A percentile compares a stretch with the other conserved stretches of the same genome.
phyloP scores from a whole-genome alignment of 2,797 vertebrate genomes.

The Triplophysa bombifrons region DNA sequence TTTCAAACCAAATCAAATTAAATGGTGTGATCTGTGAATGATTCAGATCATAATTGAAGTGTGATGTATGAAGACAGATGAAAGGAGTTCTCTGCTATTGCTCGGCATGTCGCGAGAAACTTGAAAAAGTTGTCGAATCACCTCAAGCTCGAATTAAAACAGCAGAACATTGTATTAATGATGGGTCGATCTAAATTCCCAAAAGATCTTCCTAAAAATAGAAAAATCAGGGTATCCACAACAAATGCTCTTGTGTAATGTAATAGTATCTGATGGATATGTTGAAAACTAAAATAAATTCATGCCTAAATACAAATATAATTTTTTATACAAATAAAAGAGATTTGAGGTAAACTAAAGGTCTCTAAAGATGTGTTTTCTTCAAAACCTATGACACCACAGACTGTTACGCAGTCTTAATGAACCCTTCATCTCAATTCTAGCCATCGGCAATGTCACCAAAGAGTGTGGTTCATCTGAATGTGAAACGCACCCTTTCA shows the following conservation, averaged over 20 bases:
- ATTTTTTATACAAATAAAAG: not conserved
- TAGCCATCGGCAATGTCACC: not conserved
- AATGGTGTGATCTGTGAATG: slow-evolving; percentile 22
- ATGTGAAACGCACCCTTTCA: not conserved
- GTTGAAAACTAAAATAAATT: too few species aligned
- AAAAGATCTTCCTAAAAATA: not conserved
- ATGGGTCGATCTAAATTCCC: not conserved
- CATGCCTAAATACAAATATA: not conserved
- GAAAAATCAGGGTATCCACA: not conserved
- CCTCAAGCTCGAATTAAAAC: not conserved
- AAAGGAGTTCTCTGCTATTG: not conserved
- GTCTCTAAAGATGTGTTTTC: not conserved
- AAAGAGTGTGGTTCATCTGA: not conserved
- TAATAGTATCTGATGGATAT: too few species aligned
- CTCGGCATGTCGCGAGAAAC: not conserved
- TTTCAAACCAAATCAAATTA: slow-evolving; percentile 1
- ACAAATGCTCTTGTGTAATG: not conserved
- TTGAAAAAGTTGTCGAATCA: not conserved
- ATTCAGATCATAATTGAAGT: not conserved
- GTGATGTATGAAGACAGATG: not conserved
- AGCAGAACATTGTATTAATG: not conserved
- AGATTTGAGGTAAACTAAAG: not conserved
- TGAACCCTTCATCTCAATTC: not conserved
- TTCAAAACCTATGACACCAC: not conserved
- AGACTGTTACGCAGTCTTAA: not conserved